Evolutionary conservation across 2,113 vertebrate species (phyloP), one percentile per base, ranked within the genome.

Genomic region (Calonectris borealis): DNA sequence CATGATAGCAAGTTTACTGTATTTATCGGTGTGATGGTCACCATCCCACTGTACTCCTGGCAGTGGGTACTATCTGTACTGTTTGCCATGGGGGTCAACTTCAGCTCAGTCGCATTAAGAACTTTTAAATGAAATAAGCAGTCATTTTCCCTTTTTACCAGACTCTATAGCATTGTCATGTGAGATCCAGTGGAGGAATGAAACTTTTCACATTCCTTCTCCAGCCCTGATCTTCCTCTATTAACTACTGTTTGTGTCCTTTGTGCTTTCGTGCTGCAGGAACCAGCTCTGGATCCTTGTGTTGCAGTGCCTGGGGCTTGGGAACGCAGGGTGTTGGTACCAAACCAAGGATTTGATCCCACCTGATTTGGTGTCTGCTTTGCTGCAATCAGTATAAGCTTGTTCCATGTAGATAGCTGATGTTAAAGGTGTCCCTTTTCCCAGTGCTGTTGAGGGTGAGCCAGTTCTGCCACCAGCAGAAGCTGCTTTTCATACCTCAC

Each of bases 51-150:
- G 52, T 27, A 13, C 9, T 86, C 17, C 36, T 54, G 57, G 51
- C 38, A 75, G 24, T 40, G 1, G 3, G 21, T 16, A 11, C 17
- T 36, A 4, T 55, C 32, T 44, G 6, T 22, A 0, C 8, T n/a
- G 10, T 85, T 75, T 79, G 27, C 42, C 13, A 2, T 1, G 13
- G 27, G 46, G 61, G 66, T 62, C 20, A 54, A 13, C 36, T 38
- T 70, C 16, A 82, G 4, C 17, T 85, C 22, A 57, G 15, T 32
- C 2, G 2, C 57, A 46, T 70, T 27, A 66, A 48, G 26, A 40
- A 10, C 8, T 12, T 78, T 52, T 61, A 78, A 84, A 42, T 1
- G 4, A 82, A 69, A 57, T 14, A 32, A 91, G 19, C 13, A 5
- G 3, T 24, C 7, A 26, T 60, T 55, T 89, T 27, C 7, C 22